These are phyloP conservation scores for Hydrozoanthus gracilis DNA, from an alignment of 92 coral and sea anemone genomes.

Conservation along the genomic window DNA sequence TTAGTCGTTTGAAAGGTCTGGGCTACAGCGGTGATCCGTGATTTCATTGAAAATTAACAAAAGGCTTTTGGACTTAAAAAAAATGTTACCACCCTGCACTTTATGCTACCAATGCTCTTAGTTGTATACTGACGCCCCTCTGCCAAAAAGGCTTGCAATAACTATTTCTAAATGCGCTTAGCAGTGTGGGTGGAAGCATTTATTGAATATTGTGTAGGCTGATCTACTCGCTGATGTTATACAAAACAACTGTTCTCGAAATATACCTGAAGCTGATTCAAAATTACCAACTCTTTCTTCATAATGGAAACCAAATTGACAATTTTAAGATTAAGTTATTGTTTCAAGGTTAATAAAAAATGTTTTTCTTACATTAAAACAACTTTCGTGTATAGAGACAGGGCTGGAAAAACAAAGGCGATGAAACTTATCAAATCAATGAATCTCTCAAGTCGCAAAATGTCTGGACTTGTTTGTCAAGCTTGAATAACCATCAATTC, in stretches of 20 bases:
- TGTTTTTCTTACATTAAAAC: neutral
- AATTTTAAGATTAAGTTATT: neutral
- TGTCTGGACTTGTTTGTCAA: constrained; percentile 2
- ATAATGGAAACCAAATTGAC: neutral
- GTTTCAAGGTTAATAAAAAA: neutral
- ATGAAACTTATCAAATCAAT: neutral
- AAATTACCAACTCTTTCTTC: neutral
- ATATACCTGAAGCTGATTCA: neutral
- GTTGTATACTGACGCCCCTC: neutral
- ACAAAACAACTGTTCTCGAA: neutral
- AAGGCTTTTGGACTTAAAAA: neutral
- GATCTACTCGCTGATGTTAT: neutral
- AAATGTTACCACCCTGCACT: neutral
- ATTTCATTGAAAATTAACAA: neutral
- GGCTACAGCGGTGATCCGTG: neutral
- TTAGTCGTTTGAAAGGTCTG: neutral
- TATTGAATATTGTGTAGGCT: neutral
- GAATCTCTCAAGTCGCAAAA: neutral
- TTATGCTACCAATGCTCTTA: neutral
- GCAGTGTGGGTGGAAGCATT: constrained; percentile 2
- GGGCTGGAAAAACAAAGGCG: neutral
- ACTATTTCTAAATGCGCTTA: constrained; percentile 5
- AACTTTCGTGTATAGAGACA: constrained; percentile 12
- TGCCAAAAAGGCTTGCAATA: neutral
- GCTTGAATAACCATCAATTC: constrained; percentile 1